phyloP scores from a whole-genome alignment of 2,113 vertebrate genomes.

The Thamnophis sirtalis region DNA sequence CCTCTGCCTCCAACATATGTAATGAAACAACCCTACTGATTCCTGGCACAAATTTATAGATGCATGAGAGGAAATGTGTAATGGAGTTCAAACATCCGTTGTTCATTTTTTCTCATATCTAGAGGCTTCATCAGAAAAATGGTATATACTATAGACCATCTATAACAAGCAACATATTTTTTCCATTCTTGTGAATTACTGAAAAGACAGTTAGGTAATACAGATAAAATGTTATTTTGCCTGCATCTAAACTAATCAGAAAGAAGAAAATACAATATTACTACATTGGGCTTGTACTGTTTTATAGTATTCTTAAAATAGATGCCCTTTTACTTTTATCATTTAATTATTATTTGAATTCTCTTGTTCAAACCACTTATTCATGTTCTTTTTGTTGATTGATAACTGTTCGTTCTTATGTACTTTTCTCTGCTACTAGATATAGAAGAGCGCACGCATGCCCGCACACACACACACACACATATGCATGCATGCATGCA shows the following conservation, averaged over 20 bases:
- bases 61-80: slow-evolving; percentile 16
- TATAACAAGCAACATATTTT: slow-evolving; percentile 15
- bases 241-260: not conserved
- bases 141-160: not conserved
- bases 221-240: slow-evolving; percentile 11
- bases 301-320: no score
- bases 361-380: not conserved
- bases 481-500: no score
- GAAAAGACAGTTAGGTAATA: slow-evolving; percentile 3
- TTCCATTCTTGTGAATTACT: not conserved
- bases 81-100: slow-evolving; percentile 18
- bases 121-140: slow-evolving; percentile 25
- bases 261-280: not conserved
- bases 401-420: not conserved
- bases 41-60: slow-evolving; percentile 12
- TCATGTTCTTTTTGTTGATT: not conserved
- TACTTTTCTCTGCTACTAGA: not conserved
- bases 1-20: not conserved
- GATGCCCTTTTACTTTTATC: not conserved
- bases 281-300: not conserved
- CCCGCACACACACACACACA: no score
- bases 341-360: not conserved
- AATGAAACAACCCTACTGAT: slow-evolving; percentile 18
- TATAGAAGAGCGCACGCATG: no score
- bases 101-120: slow-evolving; percentile 27